Evolutionary conservation across 2,797 vertebrate genomes (phyloP).

Genomic region (Sebastes itinus): DNA sequence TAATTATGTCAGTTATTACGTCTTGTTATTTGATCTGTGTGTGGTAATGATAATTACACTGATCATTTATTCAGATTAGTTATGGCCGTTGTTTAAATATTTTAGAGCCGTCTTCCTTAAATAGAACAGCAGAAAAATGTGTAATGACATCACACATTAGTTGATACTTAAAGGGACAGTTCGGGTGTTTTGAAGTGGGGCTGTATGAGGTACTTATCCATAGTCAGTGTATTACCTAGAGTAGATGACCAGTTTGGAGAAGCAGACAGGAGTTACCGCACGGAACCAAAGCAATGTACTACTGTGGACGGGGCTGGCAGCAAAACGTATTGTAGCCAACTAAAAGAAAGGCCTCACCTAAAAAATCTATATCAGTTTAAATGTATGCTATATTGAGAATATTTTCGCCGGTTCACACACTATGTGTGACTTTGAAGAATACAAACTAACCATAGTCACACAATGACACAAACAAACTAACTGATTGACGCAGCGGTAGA

Average conservation of each 20-base stretch:
- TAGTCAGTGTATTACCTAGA: too few species aligned
- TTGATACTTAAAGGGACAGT: neutral
- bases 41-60: constrained; percentile 12
- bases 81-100: constrained; percentile 15
- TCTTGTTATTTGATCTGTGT: constrained; percentile 4
- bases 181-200: neutral
- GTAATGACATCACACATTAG: neutral
- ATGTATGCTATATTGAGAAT: too few species aligned
- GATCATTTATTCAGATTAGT: constrained; percentile 9
- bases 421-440: neutral
- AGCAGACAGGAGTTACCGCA: neutral
- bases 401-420: too few species aligned
- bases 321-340: neutral
- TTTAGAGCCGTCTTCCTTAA: constrained; percentile 5
- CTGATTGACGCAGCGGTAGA: too few species aligned
- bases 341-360: too few species aligned
- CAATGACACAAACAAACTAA: too few species aligned
- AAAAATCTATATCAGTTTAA: too few species aligned
- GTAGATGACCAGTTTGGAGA: neutral
- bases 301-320: neutral
- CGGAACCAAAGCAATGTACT: too few species aligned
- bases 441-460: accelerated
- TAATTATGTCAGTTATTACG: constrained; percentile 20
- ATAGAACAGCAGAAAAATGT: neutral
- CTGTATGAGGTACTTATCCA: too few species aligned